Evolutionary conservation across 2,888 invertebrate species (phyloP).

Genomic region (Troides oblongomaculatus): DNA sequence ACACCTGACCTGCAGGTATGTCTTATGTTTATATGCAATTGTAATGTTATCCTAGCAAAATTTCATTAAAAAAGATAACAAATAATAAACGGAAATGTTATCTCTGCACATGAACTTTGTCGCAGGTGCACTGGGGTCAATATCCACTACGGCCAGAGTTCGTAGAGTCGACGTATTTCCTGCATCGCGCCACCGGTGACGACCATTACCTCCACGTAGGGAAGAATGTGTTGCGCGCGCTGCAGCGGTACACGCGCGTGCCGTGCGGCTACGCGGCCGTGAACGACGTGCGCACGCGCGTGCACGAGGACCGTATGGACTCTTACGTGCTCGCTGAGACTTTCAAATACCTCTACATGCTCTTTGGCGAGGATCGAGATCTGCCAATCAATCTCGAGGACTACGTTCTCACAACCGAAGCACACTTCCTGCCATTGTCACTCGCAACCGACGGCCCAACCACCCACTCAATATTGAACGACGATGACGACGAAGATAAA

Average conservation of each 20-base stretch:
- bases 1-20: slow-evolving; percentile 95
- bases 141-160: slow-evolving; percentile 98
- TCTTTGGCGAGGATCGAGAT: slow-evolving; percentile 93
- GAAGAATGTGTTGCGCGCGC: slow-evolving; percentile 90
- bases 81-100: no score
- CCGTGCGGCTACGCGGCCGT: slow-evolving; percentile 98
- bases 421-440: slow-evolving; percentile 94
- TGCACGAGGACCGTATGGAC: slow-evolving; percentile 98
- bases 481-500: slow-evolving; percentile 70
- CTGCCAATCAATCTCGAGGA: slow-evolving; percentile 90
- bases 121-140: slow-evolving; percentile 97
- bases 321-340: slow-evolving; percentile 99
- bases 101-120: no score
- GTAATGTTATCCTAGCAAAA: no score
- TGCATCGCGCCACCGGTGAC: slow-evolving; percentile 97
- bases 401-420: slow-evolving; percentile 95
- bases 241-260: slow-evolving; percentile 95
- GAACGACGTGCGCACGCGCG: slow-evolving; percentile 94
- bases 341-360: slow-evolving; percentile 96
- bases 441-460: slow-evolving; percentile 84
- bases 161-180: slow-evolving; percentile 97
- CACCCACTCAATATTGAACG: slow-evolving; percentile 64
- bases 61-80: no score
- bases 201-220: slow-evolving; percentile 96
- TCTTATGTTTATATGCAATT: not conserved